These are phyloP conservation scores for Chrysina gloriosa DNA, from an alignment of 2,888 invertebrate species.

Conservation along the genomic window DNA sequence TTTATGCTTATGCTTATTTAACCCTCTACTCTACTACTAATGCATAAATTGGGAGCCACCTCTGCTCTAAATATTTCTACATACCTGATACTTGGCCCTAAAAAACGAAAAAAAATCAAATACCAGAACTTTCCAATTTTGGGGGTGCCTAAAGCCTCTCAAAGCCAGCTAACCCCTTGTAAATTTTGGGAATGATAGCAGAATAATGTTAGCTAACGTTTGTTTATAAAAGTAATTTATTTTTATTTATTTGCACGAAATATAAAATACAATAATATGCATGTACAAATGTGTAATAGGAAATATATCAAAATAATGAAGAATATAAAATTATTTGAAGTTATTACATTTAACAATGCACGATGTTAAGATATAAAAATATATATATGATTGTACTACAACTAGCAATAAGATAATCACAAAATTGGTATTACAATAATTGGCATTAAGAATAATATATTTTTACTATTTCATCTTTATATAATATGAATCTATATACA, in stretches of 20 bases:
- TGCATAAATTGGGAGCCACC: no score
- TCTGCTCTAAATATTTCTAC: no score
- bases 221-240: no score
- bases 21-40: no score
- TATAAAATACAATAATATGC: slow-evolving; percentile 19
- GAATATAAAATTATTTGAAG: slow-evolving; percentile 1
- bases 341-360: not conserved
- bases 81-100: no score
- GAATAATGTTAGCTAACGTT: no score
- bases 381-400: not conserved
- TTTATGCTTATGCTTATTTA: no score
- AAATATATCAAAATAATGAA: slow-evolving; percentile 12
- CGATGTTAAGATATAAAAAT: not conserved
- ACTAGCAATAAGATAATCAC: slow-evolving; percentile 16
- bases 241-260: slow-evolving; percentile 20
- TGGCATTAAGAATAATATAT: slow-evolving; percentile 5
- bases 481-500: not conserved
- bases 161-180: no score
- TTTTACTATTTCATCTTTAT: not conserved
- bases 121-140: no score
- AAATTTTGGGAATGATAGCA: slow-evolving; percentile 4
- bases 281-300: not conserved
- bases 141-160: no score
- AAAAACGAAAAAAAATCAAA: no score
- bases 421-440: slow-evolving; percentile 14